phyloP scores from a whole-genome alignment of 2,888 invertebrate genomes.

The Calameuta idolon region DNA sequence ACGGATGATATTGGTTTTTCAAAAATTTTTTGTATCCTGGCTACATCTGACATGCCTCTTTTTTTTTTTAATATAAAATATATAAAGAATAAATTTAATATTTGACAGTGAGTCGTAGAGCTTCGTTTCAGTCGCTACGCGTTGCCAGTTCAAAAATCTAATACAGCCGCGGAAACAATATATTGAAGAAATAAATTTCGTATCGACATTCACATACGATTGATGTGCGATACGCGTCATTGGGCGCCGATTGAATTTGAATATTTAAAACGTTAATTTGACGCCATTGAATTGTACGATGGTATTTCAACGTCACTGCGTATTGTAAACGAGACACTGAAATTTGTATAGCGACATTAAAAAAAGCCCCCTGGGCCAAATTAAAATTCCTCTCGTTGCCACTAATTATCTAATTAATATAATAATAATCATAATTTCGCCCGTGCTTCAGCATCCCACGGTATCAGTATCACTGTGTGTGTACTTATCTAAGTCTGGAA shows the following conservation, averaged over 20 bases:
- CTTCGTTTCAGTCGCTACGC: not conserved
- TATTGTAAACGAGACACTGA: not conserved
- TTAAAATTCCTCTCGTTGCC: not conserved
- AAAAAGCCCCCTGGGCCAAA: not conserved
- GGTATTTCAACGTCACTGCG: too few relatives aligned
- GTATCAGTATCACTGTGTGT: not conserved
- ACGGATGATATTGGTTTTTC: not conserved
- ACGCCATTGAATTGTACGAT: too few relatives aligned
- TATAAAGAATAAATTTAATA: not conserved
- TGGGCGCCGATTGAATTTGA: not conserved
- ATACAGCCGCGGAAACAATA: not conserved
- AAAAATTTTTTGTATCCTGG: not conserved
- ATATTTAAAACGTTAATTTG: too few relatives aligned
- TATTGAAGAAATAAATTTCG: not conserved
- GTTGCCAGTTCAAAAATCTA: not conserved
- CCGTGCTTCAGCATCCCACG: not conserved
- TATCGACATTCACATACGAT: not conserved
- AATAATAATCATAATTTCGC: not conserved
- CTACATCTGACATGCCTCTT: too few relatives aligned
- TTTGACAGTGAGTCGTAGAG: not conserved
- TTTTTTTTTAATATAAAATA: not conserved
- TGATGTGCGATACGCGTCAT: not conserved
- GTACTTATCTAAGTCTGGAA: not conserved
- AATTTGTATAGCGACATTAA: not conserved
- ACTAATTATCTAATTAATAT: not conserved